phyloP scores from a whole-genome alignment of 2,113 vertebrate species.

The Falco punctatus region DNA sequence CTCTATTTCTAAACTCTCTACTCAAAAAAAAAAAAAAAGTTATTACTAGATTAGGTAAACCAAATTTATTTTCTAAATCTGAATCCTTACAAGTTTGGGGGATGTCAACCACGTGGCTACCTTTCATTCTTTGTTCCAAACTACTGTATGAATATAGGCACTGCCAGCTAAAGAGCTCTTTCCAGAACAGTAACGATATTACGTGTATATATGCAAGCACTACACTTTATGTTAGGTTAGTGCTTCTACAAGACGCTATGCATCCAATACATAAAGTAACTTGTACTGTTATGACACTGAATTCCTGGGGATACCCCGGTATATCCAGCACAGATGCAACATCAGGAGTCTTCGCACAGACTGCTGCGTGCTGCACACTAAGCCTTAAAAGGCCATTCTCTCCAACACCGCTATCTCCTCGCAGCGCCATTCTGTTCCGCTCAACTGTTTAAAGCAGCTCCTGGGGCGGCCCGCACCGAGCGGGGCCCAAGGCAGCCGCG shows the following conservation, averaged over 20 bases:
- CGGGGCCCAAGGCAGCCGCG: neutral
- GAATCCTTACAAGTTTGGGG: neutral
- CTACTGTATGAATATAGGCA: fast-evolving
- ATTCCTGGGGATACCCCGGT: neutral
- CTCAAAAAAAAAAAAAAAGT: neutral
- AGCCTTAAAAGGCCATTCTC: too few relatives aligned
- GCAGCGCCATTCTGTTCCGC: fast-evolving
- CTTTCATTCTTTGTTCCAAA: neutral
- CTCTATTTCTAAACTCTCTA: neutral
- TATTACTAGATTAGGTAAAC: neutral
- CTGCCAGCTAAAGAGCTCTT: neutral
- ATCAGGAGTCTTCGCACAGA: neutral
- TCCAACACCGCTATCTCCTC: neutral
- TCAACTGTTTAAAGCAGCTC: fast-evolving
- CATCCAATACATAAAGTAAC: too few relatives aligned
- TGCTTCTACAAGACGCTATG: neutral
- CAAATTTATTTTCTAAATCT: neutral
- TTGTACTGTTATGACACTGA: neutral
- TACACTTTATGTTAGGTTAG: too few relatives aligned
- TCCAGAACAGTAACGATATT: neutral
- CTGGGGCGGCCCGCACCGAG: neutral
- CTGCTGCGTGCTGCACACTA: neutral
- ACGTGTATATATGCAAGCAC: neutral
- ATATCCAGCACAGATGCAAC: neutral
- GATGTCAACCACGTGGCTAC: neutral